Conservation (phyloP, 2,113 vertebrate species). For the Syrmaticus mikado region DNA sequence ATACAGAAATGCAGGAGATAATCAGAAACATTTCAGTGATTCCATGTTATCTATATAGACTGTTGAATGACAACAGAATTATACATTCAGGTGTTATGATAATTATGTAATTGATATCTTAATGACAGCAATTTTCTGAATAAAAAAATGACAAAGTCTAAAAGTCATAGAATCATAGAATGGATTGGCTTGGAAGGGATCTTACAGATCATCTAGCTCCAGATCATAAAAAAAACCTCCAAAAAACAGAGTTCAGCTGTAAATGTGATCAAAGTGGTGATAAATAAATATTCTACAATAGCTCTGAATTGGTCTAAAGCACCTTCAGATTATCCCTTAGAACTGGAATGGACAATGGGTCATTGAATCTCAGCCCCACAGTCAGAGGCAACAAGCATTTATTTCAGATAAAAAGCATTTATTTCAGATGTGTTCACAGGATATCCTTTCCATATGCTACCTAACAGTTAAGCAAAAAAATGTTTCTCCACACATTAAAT, state of each 20-base stretch:
- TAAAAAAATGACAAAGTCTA: neutral
- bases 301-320: neutral
- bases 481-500: neutral
- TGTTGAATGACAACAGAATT: constrained; percentile 45
- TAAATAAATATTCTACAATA: neutral
- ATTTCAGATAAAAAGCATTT: neutral
- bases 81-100: constrained; percentile 28
- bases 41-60: neutral
- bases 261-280: neutral
- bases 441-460: neutral
- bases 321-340: neutral
- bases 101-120: constrained; percentile 57
- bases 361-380: neutral
- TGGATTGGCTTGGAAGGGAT: neutral
- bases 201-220: too few species aligned
- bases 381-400: too few species aligned
- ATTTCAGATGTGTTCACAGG: neutral
- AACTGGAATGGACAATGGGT: neutral
- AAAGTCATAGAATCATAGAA: neutral
- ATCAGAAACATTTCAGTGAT: constrained; percentile 39
- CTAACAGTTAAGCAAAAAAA: neutral
- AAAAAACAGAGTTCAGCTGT: neutral
- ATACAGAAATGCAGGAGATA: constrained; percentile 12
- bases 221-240: neutral
- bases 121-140: neutral